Evolutionary conservation across 2,888 invertebrate genomes (phyloP).

Genomic region (Drosophila bunnanda): DNA sequence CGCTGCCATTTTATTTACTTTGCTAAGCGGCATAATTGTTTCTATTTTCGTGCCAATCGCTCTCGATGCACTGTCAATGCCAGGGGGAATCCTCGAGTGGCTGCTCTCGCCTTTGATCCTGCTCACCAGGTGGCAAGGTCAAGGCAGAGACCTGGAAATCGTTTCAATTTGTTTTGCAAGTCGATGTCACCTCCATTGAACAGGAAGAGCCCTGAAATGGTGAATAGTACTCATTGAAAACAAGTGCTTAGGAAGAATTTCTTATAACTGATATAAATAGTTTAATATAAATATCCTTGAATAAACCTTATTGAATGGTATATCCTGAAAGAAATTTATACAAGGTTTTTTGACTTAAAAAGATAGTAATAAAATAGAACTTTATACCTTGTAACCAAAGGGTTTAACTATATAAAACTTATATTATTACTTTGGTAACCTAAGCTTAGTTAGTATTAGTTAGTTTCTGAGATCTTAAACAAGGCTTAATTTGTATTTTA

Average conservation of each 20-base stretch:
- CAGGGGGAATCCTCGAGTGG: constrained; percentile 67
- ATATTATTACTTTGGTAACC: no score
- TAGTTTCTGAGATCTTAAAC: no score
- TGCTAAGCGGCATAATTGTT: constrained; percentile 76
- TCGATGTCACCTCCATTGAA: constrained; percentile 34
- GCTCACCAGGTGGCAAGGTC: constrained; percentile 56
- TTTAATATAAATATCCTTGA: background rate
- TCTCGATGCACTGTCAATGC: constrained; percentile 80
- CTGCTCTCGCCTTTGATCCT: constrained; percentile 65
- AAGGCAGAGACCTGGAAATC: constrained; percentile 44
- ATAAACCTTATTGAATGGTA: no score
- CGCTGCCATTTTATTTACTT: constrained; percentile 65
- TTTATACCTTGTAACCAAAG: no score
- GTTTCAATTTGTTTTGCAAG: constrained; percentile 29
- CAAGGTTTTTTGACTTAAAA: no score
- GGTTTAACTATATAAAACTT: no score
- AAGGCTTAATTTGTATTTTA: no score
- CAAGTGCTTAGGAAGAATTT: background rate
- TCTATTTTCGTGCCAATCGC: constrained; percentile 68
- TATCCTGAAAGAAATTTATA: no score
- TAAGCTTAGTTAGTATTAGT: no score
- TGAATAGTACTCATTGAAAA: constrained; percentile 28
- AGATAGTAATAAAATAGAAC: no score
- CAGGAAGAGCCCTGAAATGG: constrained; percentile 64
- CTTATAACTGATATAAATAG: background rate